phyloP scores from a whole-genome alignment of 2,797 vertebrate species.

The Ctenopoma kingsleyae region DNA sequence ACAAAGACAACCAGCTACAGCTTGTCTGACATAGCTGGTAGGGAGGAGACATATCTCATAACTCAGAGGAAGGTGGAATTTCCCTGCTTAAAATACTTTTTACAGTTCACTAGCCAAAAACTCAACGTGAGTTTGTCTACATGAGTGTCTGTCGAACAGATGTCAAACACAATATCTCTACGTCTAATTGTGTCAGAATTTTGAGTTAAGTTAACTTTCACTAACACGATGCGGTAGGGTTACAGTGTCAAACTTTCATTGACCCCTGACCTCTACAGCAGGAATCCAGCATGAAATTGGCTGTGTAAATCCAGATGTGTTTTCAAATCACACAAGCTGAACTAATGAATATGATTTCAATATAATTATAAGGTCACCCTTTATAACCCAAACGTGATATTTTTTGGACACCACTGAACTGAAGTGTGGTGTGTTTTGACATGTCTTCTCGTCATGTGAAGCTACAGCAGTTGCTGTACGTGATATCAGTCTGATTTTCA shows the following conservation, averaged over 20 bases:
- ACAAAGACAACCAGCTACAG: conserved; percentile 23
- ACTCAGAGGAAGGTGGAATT: conserved; percentile 46
- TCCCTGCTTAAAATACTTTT: conserved; percentile 39
- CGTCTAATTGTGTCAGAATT: not conserved
- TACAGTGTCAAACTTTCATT: not conserved
- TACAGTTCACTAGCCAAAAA: conserved; percentile 13
- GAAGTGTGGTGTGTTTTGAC: conserved; percentile 22
- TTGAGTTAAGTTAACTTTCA: not conserved
- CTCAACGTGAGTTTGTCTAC: not conserved
- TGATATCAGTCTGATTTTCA: conserved; percentile 17
- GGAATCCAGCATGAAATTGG: conserved; percentile 14
- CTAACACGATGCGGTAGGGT: not conserved
- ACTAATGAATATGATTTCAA: conserved; percentile 31
- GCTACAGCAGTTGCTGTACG: conserved; percentile 21
- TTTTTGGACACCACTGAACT: conserved; percentile 10
- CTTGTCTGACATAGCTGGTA: conserved; percentile 24
- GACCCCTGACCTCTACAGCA: conserved; percentile 4
- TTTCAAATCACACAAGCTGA: conserved; percentile 35
- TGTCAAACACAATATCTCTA: not conserved
- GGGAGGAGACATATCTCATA: conserved; percentile 19
- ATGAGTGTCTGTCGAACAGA: not conserved
- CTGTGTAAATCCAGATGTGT: conserved; percentile 40
- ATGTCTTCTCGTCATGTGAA: conserved; percentile 11
- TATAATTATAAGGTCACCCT: conserved; percentile 33
- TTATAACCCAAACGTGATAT: conserved; percentile 29